These are phyloP conservation scores for Esox lucius DNA, from an alignment of 2,797 vertebrate species.

Conservation along the genomic window DNA sequence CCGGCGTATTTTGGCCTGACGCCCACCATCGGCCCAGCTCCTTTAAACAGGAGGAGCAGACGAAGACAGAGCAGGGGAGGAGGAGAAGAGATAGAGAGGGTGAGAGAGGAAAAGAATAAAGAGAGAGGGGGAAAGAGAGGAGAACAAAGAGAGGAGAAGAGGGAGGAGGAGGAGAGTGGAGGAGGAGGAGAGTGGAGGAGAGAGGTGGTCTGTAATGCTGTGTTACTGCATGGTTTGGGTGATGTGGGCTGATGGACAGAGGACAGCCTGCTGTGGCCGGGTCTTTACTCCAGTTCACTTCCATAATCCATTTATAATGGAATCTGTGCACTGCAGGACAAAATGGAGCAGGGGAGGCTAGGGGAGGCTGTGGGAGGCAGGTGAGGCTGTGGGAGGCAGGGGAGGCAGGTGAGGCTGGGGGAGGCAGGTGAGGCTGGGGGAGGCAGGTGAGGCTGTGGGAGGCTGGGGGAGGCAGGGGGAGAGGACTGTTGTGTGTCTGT, in stretches of 20 bases:
- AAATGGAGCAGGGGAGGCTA: conserved; percentile 32
- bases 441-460: too few relatives aligned
- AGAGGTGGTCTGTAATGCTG: neutral
- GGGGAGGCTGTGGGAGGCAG: neutral
- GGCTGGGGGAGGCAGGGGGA: too few relatives aligned
- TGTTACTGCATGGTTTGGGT: conserved; percentile 36
- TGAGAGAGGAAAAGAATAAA: too few relatives aligned
- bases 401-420: too few relatives aligned
- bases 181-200: conserved; percentile 38
- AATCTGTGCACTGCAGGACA: conserved; percentile 47
- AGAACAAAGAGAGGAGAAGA: neutral
- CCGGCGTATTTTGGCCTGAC: conserved; percentile 65
- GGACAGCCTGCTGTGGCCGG: conserved; percentile 58
- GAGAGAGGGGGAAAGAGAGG: too few relatives aligned
- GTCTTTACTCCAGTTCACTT: conserved; percentile 34
- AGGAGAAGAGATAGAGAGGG: conserved; percentile 35
- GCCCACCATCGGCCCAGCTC: conserved; percentile 54
- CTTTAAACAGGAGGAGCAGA: conserved; percentile 39
- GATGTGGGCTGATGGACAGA: conserved; percentile 65
- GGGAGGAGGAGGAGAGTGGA: neutral
- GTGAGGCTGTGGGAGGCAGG: too few relatives aligned
- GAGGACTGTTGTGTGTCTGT: too few relatives aligned
- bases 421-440: too few relatives aligned
- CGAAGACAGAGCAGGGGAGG: conserved; percentile 25
- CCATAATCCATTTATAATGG: conserved; percentile 48